A percentile compares a stretch with the other conserved stretches of the same genome.
Evolutionary conservation across 1,140 invertebrate genomes (phyloP).

Genomic region (Calephelis nemesis): DNA sequence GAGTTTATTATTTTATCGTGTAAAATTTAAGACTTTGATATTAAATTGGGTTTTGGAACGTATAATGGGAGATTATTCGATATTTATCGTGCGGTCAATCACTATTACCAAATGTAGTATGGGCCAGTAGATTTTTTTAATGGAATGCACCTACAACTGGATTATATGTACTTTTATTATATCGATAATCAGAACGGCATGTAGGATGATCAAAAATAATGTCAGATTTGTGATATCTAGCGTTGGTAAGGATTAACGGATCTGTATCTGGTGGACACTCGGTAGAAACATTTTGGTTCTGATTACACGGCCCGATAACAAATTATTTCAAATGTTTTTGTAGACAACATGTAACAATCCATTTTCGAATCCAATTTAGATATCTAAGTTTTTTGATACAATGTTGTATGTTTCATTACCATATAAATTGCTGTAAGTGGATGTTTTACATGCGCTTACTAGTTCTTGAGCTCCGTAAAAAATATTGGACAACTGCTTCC

Average conservation of each 20-base stretch:
- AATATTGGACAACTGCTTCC: too few relatives aligned
- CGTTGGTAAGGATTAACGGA: conserved; percentile 3
- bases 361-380: too few relatives aligned
- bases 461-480: too few relatives aligned
- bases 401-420: too few relatives aligned
- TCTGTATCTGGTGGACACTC: conserved; percentile 1
- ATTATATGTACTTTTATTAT: conserved; percentile 2
- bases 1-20: conserved; percentile 15
- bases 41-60: conserved; percentile 14
- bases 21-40: conserved; percentile 9
- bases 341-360: not conserved
- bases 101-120: not conserved
- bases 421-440: too few relatives aligned
- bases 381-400: too few relatives aligned
- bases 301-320: not conserved
- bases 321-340: not conserved
- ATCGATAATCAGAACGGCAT: not conserved
- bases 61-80: conserved; percentile 3
- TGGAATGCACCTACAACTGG: not conserved
- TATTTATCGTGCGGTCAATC: conserved; percentile 6
- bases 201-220: conserved; percentile 3
- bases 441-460: too few relatives aligned
- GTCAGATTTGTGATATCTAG: conserved; percentile 5
- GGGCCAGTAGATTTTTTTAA: not conserved
- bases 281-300: not conserved